Evolutionary conservation across 2,888 invertebrate genomes (phyloP).

Genomic region (Coronaproctus castanopsis): DNA sequence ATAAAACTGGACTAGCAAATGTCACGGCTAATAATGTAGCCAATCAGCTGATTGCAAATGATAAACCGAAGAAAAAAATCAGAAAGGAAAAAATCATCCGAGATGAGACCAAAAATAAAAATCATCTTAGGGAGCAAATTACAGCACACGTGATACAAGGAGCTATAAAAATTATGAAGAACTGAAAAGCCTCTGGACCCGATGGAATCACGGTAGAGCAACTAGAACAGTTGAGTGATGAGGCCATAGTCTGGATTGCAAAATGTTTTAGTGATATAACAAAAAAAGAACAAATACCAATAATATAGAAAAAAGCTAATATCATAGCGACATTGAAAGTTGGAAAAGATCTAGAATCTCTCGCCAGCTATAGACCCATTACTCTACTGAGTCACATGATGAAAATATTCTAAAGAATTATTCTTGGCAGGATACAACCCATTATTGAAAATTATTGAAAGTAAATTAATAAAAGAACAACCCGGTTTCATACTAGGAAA

Average conservation of each 20-base stretch:
- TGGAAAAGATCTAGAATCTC: not conserved
- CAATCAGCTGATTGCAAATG: conserved; percentile 1
- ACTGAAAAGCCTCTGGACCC: not conserved
- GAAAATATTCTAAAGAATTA: not conserved
- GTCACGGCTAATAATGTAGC: not conserved
- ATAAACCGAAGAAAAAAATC: not conserved
- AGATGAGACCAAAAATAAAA: not conserved
- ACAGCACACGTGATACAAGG: not conserved
- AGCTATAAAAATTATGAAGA: not conserved
- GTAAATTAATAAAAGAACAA: not conserved
- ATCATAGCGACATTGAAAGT: not conserved
- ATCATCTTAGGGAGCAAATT: not conserved
- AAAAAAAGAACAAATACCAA: not conserved
- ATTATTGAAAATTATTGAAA: not conserved
- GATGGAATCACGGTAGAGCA: not conserved
- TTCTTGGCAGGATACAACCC: not conserved
- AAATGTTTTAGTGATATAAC: not conserved
- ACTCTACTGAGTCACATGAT: not conserved
- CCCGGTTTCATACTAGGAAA: not conserved
- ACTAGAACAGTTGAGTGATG: not conserved
- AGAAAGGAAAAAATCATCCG: not conserved
- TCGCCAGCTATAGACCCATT: not conserved
- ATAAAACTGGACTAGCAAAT: not conserved
- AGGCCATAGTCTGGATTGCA: not conserved
- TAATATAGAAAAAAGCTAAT: not conserved